These are phyloP conservation scores for Elachura formosa DNA, from an alignment of 2,113 vertebrate species.

Conservation along the genomic window DNA sequence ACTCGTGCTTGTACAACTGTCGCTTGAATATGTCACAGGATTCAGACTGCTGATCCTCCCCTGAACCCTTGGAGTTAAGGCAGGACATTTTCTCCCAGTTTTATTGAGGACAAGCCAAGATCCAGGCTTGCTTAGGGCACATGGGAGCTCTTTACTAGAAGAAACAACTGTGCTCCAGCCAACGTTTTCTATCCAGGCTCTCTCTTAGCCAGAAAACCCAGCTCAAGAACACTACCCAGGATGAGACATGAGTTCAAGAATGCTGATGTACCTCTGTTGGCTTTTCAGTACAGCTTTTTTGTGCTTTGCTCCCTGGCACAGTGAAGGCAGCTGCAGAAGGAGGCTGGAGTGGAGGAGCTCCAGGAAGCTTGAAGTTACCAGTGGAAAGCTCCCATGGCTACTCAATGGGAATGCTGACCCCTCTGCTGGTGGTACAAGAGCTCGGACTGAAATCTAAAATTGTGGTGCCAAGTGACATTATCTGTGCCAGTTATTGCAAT, in stretches of 20 bases:
- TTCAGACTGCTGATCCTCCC: not conserved
- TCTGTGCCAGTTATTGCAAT: not conserved
- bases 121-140: not conserved
- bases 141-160: not conserved
- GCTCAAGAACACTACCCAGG: not conserved
- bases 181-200: not conserved
- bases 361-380: not conserved
- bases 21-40: fast-evolving
- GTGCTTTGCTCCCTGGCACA: not conserved
- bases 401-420: not conserved
- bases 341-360: not conserved
- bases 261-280: not conserved
- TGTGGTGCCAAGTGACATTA: not conserved
- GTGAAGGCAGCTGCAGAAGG: not conserved
- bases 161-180: not conserved
- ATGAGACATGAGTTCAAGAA: not conserved
- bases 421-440: not conserved
- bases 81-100: not conserved
- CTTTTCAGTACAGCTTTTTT: not conserved
- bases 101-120: not conserved
- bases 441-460: not conserved
- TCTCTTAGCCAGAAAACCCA: not conserved
- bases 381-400: not conserved
- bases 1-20: not conserved
- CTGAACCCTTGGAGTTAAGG: not conserved